Evolutionary conservation across 2,113 vertebrate genomes (phyloP), one percentile per base, ranked within the genome.

Genomic region (Psephotus haematonotus): DNA sequence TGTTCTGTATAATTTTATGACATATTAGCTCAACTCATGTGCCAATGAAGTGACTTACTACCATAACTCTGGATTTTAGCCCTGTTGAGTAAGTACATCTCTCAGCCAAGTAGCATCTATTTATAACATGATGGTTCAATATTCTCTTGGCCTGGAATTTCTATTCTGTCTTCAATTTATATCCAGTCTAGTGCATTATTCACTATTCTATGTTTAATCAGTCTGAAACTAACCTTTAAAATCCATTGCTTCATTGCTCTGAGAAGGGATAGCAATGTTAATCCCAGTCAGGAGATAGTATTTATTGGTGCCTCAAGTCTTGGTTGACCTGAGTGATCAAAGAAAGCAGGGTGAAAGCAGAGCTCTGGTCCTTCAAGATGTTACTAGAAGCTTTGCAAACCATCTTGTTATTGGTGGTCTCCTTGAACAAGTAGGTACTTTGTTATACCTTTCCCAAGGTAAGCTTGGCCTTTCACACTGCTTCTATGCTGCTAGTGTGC

Each of bases 121-220:
- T 92, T 91, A 89, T 79, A 71, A 68, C 4, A 1, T 1, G 29
- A 43, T 43, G 17, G 57, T 41, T 93, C 84, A 25, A 43, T 68
- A 64, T 82, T 75, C 6, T 76, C 53, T 79, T 91, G 86, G 62
- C 52, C 28, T 37, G 20, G 35, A 85, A 53, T 88, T 90, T 82
- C 47, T 72, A 2, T 74, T 87, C 23, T 63, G 17, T 46, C 41
- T 35, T 71, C 23, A 25, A 17, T 50, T 80, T 70, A 75, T 35
- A 53, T 5, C 4, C 6, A 7, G 19, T 22, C 50, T 84, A n/a
- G 41, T 0, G 0, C 7, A 7, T 67, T 69, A 37, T 8, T 80
- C 18, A 43, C 27, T 63, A 17, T 53, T 11, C 28, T 79, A 8
- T 50, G 25, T 88, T 86, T 44, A 70, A 17, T 62, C 31, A 27